Evolutionary conservation across 2,113 vertebrate species (phyloP), one percentile per base, ranked within the genome.

Genomic region (Murina feae): DNA sequence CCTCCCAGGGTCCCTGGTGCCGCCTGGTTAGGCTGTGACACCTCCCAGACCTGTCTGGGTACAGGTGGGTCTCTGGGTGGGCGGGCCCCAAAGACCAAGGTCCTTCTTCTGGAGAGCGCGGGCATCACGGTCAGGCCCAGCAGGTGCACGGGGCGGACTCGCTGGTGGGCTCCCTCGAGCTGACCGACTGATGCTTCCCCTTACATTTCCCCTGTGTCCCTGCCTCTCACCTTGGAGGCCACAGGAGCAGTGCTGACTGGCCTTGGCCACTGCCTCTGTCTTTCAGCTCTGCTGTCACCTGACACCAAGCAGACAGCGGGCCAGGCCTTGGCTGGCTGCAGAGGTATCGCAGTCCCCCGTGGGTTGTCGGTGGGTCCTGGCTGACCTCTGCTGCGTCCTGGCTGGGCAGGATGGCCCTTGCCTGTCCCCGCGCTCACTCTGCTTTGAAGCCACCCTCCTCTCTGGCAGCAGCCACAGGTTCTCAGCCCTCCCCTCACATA

Each of bases 91-190:
- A 37, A 91, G 60, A 55, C 68, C 53, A 58, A 9, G 44, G 23
- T 37, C 17, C 0, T 69, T 37, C 30, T 4, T 0, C 4, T 68
- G 35, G 37, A 13, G 25, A 35, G 25, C 6, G 1, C 35, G 16
- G 39, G 58, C 20, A 9, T 37, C 39, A 53, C n/a, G 39, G 51
- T 0, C 2, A 65, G 89, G 8, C 49, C 81, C 42, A 3, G 32
- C 6, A 0, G 3, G 25, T 32, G 12, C 37, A 0, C 1, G 12
- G 60, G 21, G 9, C 9, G 58, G 25, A 21, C 44, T 55, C 0
- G 0, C 68, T 18, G 53, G 44, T 47, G 55, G 55, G 25, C 47
- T 65, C 42, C 0, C 6, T 20, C 4, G 20, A 84, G 28, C 53
- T 39, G 7, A 16, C 32, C 4, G 69, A 20, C 69, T 4, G 23